Evolutionary conservation across 2,113 vertebrate genomes (phyloP).

Genomic region (Glaucomys volans): DNA sequence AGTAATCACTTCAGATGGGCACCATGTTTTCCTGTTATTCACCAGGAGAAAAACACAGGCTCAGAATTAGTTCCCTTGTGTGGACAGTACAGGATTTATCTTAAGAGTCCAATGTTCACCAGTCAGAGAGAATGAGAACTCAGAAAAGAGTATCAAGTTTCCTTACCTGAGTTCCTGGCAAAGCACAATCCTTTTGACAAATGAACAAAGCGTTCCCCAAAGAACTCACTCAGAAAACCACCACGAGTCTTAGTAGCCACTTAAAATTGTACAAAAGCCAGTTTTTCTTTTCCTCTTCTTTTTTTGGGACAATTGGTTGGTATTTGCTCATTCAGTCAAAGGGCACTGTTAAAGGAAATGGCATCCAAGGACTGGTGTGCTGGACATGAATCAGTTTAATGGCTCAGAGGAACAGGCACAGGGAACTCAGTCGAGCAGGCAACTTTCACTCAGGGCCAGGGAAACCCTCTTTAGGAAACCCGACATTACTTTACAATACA

Average conservation of each 20-base stretch:
- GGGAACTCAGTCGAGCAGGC: background rate
- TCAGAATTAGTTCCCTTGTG: background rate
- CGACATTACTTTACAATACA: constrained; percentile 6
- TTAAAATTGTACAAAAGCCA: background rate
- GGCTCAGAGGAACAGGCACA: background rate
- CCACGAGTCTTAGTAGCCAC: fast-evolving
- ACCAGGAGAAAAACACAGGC: background rate
- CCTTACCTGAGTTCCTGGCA: background rate
- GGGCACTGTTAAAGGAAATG: background rate
- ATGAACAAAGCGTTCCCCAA: background rate
- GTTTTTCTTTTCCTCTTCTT: background rate
- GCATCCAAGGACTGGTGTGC: background rate
- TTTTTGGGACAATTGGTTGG: background rate
- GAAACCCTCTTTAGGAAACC: constrained; percentile 24
- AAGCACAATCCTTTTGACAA: background rate
- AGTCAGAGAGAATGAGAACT: background rate
- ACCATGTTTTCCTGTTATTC: too few species aligned
- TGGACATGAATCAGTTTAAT: background rate
- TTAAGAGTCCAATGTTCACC: too few species aligned
- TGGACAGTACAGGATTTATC: background rate
- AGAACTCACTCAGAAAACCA: background rate
- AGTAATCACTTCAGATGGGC: too few species aligned
- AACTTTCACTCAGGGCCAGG: background rate
- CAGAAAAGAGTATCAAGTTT: background rate
- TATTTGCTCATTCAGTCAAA: background rate